Evolutionary conservation across 2,888 invertebrate genomes (phyloP), one percentile per base, ranked within the genome.

Genomic region (Sepiola atlantica): DNA sequence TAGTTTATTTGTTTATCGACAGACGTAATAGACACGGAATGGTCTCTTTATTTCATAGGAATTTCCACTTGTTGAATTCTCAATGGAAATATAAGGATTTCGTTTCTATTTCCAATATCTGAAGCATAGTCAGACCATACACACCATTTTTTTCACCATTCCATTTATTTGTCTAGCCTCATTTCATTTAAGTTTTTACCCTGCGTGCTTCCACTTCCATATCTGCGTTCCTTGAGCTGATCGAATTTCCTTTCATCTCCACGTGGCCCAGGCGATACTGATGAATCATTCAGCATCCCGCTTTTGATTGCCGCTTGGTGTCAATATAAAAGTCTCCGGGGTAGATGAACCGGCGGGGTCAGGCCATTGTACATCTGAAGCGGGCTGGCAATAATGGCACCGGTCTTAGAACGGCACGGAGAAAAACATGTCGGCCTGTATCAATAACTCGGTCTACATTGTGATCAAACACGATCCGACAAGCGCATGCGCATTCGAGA

Each of bases 241-340:
- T 77, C 77, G 77, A 77, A 77, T 32, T 32, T 32, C 12, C 77
- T 77, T 77, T 77, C 18, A 77, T 77, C 77, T 77, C n/a, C n/a
- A n/a, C 77, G 77, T 77, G 77, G 77, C 77, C 32, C 32, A 77
- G 77, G 77, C 77, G n/a, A 77, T 77, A 77, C 77, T 32, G 77
- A 77, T 77, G 77, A 77, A 77, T 77, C 77, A 77, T 77, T 77
- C 77, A 77, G 16, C n/a, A 32, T 77, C 16, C 77, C 77, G 77
- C 77, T 77, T n/a, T 77, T 77, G 77, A 77, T 77, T 77, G 32
- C 77, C n/a, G 77, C 32, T 18, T 32, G 77, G n/a, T 77, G n/a
- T 77, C 77, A 77, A 77, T 77, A 77, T 77, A 77, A 77, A 77
- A 12, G 77, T 77, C 77, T 77, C 77, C 77, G 77, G 77, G 77